Percentiles rank a stretch among this genome's conserved stretches.
Conservation (phyloP, 2,797 vertebrate genomes). For the Pseudomugil tenellus region DNA sequence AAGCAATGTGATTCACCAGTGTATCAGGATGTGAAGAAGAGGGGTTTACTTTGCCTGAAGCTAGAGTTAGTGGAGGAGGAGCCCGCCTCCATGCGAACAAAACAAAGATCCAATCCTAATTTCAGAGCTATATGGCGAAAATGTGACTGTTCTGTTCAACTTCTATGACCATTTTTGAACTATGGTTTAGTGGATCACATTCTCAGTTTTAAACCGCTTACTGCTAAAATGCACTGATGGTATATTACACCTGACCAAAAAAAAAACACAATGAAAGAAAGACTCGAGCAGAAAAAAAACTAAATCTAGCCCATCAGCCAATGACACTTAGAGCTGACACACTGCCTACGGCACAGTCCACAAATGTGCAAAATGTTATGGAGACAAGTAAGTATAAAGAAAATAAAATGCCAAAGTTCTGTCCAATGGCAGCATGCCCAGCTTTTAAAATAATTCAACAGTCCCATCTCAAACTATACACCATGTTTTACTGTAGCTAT, state of each 20-base stretch:
- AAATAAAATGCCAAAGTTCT: slow-evolving; percentile 70
- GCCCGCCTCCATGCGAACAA: slow-evolving; percentile 25
- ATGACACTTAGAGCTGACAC: slow-evolving; percentile 50
- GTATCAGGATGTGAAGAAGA: slow-evolving; percentile 30
- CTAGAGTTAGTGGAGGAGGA: slow-evolving; percentile 13
- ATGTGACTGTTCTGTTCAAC: slow-evolving; percentile 39
- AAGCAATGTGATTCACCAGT: slow-evolving; percentile 23
- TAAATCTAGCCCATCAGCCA: slow-evolving; percentile 51
- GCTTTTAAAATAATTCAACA: slow-evolving; percentile 61
- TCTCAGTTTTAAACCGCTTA: slow-evolving; percentile 24
- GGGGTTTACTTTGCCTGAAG: slow-evolving; percentile 20
- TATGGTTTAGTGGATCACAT: slow-evolving; percentile 28
- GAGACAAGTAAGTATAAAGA: slow-evolving; percentile 57
- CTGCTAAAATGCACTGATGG: slow-evolving; percentile 23
- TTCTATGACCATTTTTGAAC: slow-evolving; percentile 21
- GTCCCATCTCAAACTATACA: slow-evolving; percentile 54
- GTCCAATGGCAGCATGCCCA: slow-evolving; percentile 61
- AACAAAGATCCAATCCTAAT: slow-evolving; percentile 48
- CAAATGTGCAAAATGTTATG: slow-evolving; percentile 64
- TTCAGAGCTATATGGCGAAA: slow-evolving; percentile 44
- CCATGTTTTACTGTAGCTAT: slow-evolving; percentile 23
- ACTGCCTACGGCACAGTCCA: slow-evolving; percentile 67
- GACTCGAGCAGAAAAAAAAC: slow-evolving; percentile 27
- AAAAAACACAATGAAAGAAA: slow-evolving; percentile 17
- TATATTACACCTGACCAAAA: neutral